phyloP scores from a whole-genome alignment of 2,888 invertebrate species.

The Junonia oenone region DNA sequence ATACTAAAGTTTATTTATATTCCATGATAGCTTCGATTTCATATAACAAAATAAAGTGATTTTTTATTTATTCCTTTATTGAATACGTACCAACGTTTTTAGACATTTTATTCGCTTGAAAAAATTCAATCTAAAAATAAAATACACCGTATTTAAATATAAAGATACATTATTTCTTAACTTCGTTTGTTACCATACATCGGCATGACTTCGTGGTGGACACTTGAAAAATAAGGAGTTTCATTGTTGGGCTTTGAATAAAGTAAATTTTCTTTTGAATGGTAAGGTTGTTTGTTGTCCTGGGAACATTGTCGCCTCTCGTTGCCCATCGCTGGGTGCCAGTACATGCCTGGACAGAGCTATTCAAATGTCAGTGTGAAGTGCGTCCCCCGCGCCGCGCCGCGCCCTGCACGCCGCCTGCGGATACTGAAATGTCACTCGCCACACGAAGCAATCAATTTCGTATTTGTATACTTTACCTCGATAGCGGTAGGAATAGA shows the following conservation, averaged over 20 bases:
- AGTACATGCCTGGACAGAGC: conserved; percentile 74
- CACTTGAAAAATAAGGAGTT: conserved; percentile 55
- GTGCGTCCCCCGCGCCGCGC: conserved; percentile 44
- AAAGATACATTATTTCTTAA: conserved; percentile 8
- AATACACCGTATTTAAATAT: neutral
- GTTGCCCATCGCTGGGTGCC: conserved; percentile 70
- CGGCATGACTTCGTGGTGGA: conserved; percentile 31
- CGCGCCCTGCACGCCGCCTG: conserved; percentile 32
- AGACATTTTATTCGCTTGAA: neutral
- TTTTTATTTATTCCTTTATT: neutral
- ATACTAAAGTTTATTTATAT: neutral
- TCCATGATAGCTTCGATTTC: neutral
- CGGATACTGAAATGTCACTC: conserved; percentile 73
- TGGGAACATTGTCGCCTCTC: conserved; percentile 74
- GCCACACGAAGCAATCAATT: conserved; percentile 78
- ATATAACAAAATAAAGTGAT: neutral
- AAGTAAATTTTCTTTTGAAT: conserved; percentile 75
- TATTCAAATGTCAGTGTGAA: conserved; percentile 77
- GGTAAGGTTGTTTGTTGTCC: conserved; percentile 65
- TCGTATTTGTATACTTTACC: conserved; percentile 74
- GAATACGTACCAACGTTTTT: neutral
- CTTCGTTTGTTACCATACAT: conserved; percentile 18
- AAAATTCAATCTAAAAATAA: neutral
- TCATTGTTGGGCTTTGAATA: conserved; percentile 45
- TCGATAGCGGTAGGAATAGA: conserved; percentile 64